phyloP scores from a whole-genome alignment of 2,888 invertebrate genomes.

The Leptinotarsa tumamoca region DNA sequence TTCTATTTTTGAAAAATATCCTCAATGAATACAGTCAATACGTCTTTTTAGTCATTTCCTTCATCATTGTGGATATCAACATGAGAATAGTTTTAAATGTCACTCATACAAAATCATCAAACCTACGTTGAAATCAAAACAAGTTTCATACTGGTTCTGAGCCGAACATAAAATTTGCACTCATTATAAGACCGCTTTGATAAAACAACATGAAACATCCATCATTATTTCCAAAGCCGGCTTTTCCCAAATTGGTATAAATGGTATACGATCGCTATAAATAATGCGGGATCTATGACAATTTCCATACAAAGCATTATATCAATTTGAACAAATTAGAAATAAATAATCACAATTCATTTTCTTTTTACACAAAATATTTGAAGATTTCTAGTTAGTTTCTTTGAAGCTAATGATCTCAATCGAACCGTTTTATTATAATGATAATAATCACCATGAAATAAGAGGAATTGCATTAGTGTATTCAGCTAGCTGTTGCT shows the following conservation, averaged over 20 bases:
- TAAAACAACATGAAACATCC: slow-evolving; percentile 1
- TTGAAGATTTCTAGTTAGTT: too few relatives aligned
- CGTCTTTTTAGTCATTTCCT: too few relatives aligned
- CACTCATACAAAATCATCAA: neutral
- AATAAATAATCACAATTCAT: neutral
- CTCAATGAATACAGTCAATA: too few relatives aligned
- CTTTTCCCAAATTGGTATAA: neutral
- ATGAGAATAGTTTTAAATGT: neutral
- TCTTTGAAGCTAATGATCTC: too few relatives aligned
- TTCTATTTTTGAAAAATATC: too few relatives aligned
- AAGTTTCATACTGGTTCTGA: neutral
- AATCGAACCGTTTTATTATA: too few relatives aligned
- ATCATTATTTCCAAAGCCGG: slow-evolving; percentile 6
- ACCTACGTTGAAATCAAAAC: neutral
- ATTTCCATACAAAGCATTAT: neutral
- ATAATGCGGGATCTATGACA: neutral
- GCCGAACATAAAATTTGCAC: neutral
- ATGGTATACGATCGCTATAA: neutral
- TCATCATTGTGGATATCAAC: too few relatives aligned
- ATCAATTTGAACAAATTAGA: neutral
- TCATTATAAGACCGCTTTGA: neutral
- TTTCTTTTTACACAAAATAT: too few relatives aligned
- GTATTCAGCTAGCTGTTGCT: too few relatives aligned
- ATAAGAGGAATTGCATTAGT: too few relatives aligned
- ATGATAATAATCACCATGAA: too few relatives aligned